Base-by-base conservation (phyloP, 2,797 vertebrate species). In the Chloroceryle inda region DNA sequence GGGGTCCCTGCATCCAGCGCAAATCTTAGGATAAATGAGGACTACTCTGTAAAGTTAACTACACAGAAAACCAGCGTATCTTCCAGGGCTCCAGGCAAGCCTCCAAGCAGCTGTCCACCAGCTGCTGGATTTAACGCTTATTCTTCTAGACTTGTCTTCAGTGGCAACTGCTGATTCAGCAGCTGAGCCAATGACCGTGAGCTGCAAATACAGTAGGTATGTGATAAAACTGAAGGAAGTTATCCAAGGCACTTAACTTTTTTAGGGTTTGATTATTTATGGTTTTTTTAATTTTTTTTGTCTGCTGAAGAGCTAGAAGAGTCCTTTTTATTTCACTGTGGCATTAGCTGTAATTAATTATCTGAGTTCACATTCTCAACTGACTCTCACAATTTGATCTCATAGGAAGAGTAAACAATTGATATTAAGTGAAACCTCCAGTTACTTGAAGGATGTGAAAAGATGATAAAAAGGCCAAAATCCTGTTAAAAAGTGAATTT, bases 81-180 rank as follows among this genome's bases (percentile, higher is more conserved):
- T 22, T 20, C 45, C 74, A 59, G 59, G 63, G 40, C 56, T 87
- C 19, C 26, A 27, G 61, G 72, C 26, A 3, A 71, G 33, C 26
- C 73, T 49, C 62, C 58, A 37, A 66, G 37, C 87, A 89, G 78
- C 47, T 77, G 55, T 62, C 37, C 15, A 50, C 69, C 85, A 92
- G 50, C 76, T 72, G 35, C 66, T 73, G 83, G 17, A 72, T 67
- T 78, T 45, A 55, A 23, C 26, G 40, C 37, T 82, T 69, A 35
- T 66, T 94, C 66, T 64, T 17, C 67, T 79, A 22, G 55, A 50
- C 37, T 68, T 91, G 75, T 66, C 83, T 92, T 69, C 85, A 75
- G 66, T 23, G 49, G 72, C 75, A 85, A 20, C 52, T 83, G 79
- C 81, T 83, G 85, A 80, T 59, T 77, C 84, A 89, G 91, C 81